These are phyloP conservation scores for Sebastiscus tertius DNA, from an alignment of 2,797 vertebrate genomes.

Conservation along the genomic window DNA sequence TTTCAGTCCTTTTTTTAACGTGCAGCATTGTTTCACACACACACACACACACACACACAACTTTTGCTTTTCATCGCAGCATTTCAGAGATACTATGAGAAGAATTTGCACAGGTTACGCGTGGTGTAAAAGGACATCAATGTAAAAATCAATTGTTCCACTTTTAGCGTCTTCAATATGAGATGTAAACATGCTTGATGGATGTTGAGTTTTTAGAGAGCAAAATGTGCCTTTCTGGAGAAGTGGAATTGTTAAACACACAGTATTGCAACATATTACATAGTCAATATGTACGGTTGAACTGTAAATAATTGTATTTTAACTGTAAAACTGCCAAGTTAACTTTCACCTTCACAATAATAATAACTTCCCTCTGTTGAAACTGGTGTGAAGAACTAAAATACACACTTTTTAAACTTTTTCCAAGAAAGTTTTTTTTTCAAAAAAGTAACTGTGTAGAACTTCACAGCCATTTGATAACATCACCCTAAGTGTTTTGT, in stretches of 20 bases:
- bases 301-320: constrained; percentile 12
- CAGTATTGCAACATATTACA: not conserved
- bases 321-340: constrained; percentile 5
- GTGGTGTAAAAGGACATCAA: not conserved
- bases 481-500: not conserved
- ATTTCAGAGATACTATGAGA: not conserved
- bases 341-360: not conserved
- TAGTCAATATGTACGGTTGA: not conserved
- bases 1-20: not conserved
- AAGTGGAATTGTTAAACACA: not conserved
- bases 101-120: not conserved
- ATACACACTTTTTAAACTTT: not conserved
- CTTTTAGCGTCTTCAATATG: not conserved
- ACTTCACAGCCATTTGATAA: not conserved
- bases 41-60: not conserved
- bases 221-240: not conserved
- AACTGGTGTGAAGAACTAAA: not conserved
- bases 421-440: not conserved
- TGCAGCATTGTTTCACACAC: not conserved
- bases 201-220: not conserved
- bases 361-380: not conserved
- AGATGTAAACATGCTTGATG: not conserved
- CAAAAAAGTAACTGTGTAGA: not conserved
- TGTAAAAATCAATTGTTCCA: not conserved
- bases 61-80: not conserved